Base-by-base conservation (phyloP, 2,113 vertebrate genomes). In the Ctenodactylus gundi region DNA sequence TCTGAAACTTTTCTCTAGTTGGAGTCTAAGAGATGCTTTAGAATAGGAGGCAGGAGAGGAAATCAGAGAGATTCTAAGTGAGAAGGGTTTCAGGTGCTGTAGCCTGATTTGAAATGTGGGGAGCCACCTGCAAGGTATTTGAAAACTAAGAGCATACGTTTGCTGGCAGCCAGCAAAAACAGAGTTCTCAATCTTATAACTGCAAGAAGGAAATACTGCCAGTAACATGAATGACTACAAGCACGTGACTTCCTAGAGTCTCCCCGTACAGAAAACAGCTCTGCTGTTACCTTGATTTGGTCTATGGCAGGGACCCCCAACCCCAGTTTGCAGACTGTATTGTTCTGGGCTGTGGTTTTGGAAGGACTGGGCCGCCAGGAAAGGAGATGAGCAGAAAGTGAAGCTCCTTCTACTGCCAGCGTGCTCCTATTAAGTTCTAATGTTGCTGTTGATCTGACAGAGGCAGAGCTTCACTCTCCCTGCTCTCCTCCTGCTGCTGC, bases 181-280 rank as follows among this genome's bases (percentile, higher is more conserved):
- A 41, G 64, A 58, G 6, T 25, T 25, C 29, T 89, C 51, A 91
- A 0, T 76, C 55, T 62, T 44, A 6, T 6, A 60, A 51, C 55
- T 41, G 20, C 68, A 91, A 82, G 68, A 89, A 70, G n/a, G 20
- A 85, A 57, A 51, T 77, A 72, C 57, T 95, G 83, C 49, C 70
- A 75, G 46, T 15, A 60, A 58, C 27, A 21, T 80, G n/a, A 57
- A 36, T 70, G 68, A 80, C 7, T 85, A 51, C 36, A 82, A 85
- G 75, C 3, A 39, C 60, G 57, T 64, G 83, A 64, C 55, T 93
- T 21, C 29, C 70, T 6, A n/a, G 23, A 83, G n/a, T 4, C n/a
- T 86, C n/a, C 27, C 11, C 25, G 77, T 68, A 34, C 15, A 60
- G 39, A 95, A 73, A 10, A 17, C 29, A 73, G 57, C 53, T 93